A percentile compares a stretch with the other conserved stretches of the same genome.
Conservation (phyloP, 2,888 invertebrate species). For the Sinotaia quadrata region DNA sequence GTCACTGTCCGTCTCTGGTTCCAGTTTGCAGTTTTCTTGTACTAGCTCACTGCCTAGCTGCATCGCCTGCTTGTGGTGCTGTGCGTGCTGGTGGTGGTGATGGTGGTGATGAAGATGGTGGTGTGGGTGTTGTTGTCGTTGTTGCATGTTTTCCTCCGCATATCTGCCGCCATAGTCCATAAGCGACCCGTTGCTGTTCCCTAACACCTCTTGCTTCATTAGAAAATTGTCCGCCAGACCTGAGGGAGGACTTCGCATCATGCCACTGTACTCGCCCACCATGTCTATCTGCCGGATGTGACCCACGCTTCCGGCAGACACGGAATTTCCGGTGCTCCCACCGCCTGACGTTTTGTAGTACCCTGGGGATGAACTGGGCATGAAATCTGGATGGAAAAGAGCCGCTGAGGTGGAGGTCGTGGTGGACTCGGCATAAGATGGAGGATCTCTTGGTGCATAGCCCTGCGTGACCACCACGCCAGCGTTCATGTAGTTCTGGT, state of each 20-base stretch:
- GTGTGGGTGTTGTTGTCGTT: conserved; percentile 8
- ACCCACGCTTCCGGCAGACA: not conserved
- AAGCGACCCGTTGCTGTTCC: not conserved
- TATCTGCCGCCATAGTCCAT: conserved; percentile 12
- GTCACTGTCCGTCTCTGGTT: conserved; percentile 8
- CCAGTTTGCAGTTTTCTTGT: conserved; percentile 1
- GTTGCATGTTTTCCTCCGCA: conserved; percentile 13
- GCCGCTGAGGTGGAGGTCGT: conserved; percentile 26
- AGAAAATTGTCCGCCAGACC: conserved; percentile 20
- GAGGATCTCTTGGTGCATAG: conserved; percentile 51
- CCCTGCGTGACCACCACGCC: conserved; percentile 37
- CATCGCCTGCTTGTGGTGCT: not conserved
- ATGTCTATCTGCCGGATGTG: conserved; percentile 16
- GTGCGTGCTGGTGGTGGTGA: not conserved
- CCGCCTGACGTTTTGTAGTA: conserved; percentile 49
- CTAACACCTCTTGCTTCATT: conserved; percentile 27
- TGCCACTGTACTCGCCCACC: conserved; percentile 6
- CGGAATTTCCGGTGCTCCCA: conserved; percentile 17
- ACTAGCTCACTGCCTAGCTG: not conserved
- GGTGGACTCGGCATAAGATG: conserved; percentile 52
- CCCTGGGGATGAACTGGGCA: conserved; percentile 40
- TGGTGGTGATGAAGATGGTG: not conserved
- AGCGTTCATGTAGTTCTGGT: conserved; percentile 44
- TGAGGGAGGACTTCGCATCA: not conserved
- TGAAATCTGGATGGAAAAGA: conserved; percentile 51